These are phyloP conservation scores for Polyommatus icarus DNA, from an alignment of 2,888 invertebrate species.

Conservation along the genomic window DNA sequence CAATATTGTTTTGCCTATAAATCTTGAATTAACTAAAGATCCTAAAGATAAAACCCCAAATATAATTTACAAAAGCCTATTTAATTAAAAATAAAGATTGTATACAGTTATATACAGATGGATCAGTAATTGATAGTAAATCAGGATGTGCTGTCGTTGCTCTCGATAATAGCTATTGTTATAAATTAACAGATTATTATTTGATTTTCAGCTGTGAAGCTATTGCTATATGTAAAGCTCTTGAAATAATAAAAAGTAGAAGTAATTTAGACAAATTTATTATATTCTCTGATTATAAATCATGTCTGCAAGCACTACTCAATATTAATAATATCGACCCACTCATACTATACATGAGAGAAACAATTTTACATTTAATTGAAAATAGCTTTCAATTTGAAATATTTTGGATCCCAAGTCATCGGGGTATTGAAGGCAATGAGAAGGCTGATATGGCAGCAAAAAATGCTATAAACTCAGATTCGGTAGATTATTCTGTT, in stretches of 20 bases:
- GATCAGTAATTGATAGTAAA: no score
- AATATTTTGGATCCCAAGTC: not conserved
- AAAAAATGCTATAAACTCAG: not conserved
- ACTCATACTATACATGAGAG: not conserved
- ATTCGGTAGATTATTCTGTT: not conserved
- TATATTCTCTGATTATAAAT: not conserved
- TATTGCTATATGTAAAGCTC: not conserved
- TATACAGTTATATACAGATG: no score
- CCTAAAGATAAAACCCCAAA: no score
- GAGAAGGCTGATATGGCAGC: not conserved
- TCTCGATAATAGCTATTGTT: no score
- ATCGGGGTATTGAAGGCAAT: not conserved
- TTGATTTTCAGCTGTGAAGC: no score
- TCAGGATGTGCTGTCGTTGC: no score
- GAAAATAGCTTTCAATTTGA: not conserved
- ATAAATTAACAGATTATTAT: no score
- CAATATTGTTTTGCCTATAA: no score
- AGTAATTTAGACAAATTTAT: constrained; percentile 8
- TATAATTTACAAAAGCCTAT: no score
- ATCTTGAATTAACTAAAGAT: no score
- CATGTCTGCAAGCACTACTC: not conserved
- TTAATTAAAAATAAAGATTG: no score
- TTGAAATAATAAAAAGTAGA: not conserved
- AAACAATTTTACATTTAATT: no score
- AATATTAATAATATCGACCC: not conserved